Evolutionary conservation across 2,888 invertebrate genomes (phyloP), one percentile per base, ranked within the genome.

Genomic region (Pristionchus japonicus): DNA sequence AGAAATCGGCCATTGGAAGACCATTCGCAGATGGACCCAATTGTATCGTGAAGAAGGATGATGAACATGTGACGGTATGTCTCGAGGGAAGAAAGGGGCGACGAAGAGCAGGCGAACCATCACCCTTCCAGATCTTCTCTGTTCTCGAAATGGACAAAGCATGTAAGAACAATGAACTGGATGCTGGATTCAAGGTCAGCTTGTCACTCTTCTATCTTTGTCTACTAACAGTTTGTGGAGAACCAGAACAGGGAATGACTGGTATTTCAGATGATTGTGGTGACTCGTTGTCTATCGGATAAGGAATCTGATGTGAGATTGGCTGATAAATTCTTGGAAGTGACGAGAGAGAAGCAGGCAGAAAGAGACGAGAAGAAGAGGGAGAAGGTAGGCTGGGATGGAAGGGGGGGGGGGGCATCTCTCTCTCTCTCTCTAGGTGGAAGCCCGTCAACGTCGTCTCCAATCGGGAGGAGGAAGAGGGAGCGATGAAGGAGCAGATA

Each of bases 111-210:
- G n/a, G n/a, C n/a, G n/a, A n/a, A n/a, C n/a, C n/a, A n/a, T n/a
- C n/a, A n/a, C n/a, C n/a, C n/a, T 40, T 74, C 15, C 23, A 89
- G n/a, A 88, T 90, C 17, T 94, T 91, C 89, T 90, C 92, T 3
- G 91, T 92, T 1, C 89, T 92, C 57, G 94, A 94, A 70, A 91
- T 94, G 34, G 94, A 94, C 86, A 88, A 92, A n/a, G 93, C 93
- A 0, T 89, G 89, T 83, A 94, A 94, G 88, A 90, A 90, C 88
- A 89, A 91, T 77, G 90, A 92, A 23, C 80, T 93, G 11, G 88
- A 90, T 85, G 88, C 90, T 1, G 91, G 90, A 2, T 93, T 93
- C 88, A 92, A 92, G 88, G 92, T 93, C n/a, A n/a, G n/a, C n/a
- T n/a, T n/a, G n/a, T n/a, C n/a, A n/a, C n/a, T n/a, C n/a, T n/a